Base-by-base conservation (phyloP, 2,113 vertebrate species). In the Amblyornis subalaris region DNA sequence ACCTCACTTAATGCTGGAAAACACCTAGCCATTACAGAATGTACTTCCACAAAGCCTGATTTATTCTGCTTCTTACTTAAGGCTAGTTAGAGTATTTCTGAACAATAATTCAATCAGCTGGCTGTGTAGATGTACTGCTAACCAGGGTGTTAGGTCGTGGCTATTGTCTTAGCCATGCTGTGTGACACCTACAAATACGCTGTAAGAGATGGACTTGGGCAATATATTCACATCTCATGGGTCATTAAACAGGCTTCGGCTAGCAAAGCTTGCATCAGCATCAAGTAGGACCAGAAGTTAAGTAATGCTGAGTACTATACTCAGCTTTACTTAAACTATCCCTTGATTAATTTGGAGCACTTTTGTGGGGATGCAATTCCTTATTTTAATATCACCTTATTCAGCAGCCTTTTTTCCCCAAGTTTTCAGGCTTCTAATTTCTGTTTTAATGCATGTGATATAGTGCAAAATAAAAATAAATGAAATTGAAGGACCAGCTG, bases 11-110 rank as follows among this genome's bases (percentile, higher is more conserved):
- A 44, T 69, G 53, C 40, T 65, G 48, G 25, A 85, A 88, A 66
- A 33, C 45, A 78, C n/a, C 73, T 78, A 40, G 28, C 35, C 62
- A 31, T 78, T 69, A 35, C 61, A 72, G 53, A 89, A 71, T 11
- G 10, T 66, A 78, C 28, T 78, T 88, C 21, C 57, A 55, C n/a
- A 74, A 81, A 81, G 29, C 17, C 51, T 78, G 65, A 62, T 89
- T 89, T 82, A 89, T 89, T 89, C 79, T 85, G 31, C 48, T 89
- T 77, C 42, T 57, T 92, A 70, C 84, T 92, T 87, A 91, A 84
- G 60, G 25, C 44, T 71, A 74, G 60, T 95, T 91, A 77, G 47
- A 79, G 25, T 85, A 72, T 79, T 82, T 88, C 57, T 75, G 70
- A 85, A 31, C 53, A 82, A 73, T 75, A 87, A 69, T 94, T 96